Evolutionary conservation across 2,797 vertebrate species (phyloP).

Genomic region (Molossus alvarezi): DNA sequence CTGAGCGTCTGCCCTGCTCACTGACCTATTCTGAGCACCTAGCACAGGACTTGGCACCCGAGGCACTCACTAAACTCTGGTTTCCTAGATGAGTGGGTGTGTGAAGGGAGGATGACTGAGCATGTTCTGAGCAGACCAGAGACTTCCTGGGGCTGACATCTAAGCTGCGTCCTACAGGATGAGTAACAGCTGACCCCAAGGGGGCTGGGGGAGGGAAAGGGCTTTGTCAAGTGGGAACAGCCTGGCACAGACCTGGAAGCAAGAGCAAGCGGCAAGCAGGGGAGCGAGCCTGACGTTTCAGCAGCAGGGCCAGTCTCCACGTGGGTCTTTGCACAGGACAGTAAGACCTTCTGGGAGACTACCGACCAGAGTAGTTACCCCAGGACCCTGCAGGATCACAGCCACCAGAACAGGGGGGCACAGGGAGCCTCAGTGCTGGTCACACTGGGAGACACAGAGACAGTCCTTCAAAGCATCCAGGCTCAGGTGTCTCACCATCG

Average conservation of each 20-base stretch:
- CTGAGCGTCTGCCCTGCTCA: neutral
- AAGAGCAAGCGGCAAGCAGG: neutral
- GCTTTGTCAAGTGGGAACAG: neutral
- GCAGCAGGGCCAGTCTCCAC: neutral
- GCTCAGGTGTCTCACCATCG: neutral
- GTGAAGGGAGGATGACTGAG: neutral
- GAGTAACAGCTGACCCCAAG: neutral
- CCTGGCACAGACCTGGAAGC: neutral
- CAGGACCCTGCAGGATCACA: neutral
- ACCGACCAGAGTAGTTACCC: neutral
- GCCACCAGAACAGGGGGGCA: neutral
- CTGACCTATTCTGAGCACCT: neutral
- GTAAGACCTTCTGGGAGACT: neutral
- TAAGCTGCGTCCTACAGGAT: neutral
- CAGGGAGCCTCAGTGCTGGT: neutral
- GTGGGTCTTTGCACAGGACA: neutral
- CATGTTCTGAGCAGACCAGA: neutral
- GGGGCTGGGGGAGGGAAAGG: neutral
- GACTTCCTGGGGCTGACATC: neutral
- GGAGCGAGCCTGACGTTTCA: neutral
- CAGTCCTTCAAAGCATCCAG: neutral
- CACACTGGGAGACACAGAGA: neutral
- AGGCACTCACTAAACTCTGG: neutral
- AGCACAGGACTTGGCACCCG: neutral
- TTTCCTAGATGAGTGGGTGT: neutral